phyloP scores from a whole-genome alignment of 2,113 vertebrate species.

The Ciconia maguari region DNA sequence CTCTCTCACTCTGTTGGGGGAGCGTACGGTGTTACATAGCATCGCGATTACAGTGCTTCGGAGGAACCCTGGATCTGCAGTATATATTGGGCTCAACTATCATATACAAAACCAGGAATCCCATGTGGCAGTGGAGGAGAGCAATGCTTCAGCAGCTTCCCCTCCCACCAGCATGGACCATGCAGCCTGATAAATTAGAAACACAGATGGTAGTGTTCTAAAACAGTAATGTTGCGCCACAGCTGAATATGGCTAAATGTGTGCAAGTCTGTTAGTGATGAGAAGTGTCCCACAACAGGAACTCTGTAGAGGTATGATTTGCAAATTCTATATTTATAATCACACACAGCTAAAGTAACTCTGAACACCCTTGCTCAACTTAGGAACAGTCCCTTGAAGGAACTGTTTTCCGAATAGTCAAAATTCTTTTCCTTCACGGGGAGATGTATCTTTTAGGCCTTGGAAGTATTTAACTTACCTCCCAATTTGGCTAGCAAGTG shows the following conservation, averaged over 20 bases:
- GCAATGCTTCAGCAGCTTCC: neutral
- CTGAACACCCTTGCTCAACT: neutral
- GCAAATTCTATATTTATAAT: neutral
- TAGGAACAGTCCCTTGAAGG: neutral
- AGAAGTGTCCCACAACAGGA: neutral
- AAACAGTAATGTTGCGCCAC: neutral
- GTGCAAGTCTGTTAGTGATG: neutral
- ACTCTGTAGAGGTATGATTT: neutral
- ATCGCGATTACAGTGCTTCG: neutral
- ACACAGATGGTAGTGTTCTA: neutral
- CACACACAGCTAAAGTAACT: neutral
- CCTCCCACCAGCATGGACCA: neutral
- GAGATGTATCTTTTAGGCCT: neutral
- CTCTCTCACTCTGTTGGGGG: neutral
- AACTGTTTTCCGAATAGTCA: neutral
- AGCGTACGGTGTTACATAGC: rapidly evolving
- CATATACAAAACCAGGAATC: neutral
- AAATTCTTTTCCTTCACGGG: neutral
- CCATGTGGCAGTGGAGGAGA: neutral
- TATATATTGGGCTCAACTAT: rapidly evolving
- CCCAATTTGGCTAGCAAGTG: neutral
- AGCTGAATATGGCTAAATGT: neutral
- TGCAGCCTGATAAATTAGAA: neutral
- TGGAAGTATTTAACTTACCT: neutral
- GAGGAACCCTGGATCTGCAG: neutral